phyloP scores from a whole-genome alignment of 2,888 invertebrate genomes.

The Anarsia innoxiella region DNA sequence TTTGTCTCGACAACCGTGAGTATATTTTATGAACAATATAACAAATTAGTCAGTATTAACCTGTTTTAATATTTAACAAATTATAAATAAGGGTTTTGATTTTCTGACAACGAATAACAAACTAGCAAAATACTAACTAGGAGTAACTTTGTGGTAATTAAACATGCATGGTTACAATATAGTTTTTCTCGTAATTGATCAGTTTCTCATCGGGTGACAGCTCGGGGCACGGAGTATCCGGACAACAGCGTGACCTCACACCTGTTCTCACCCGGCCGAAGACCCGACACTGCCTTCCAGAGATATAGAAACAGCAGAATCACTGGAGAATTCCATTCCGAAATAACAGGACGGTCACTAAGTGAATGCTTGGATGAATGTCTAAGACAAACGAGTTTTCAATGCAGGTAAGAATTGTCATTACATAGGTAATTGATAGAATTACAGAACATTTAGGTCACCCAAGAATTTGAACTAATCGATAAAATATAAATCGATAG shows the following conservation, averaged over 20 bases:
- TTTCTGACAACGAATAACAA: constrained; percentile 7
- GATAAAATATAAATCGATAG: no score
- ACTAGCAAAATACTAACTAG: constrained; percentile 14
- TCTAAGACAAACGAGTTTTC: constrained; percentile 90
- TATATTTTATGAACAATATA: constrained; percentile 28
- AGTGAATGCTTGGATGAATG: constrained; percentile 95
- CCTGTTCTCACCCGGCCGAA: constrained; percentile 85
- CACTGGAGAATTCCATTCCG: constrained; percentile 91
- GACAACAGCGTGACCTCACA: constrained; percentile 91
- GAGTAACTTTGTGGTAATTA: constrained; percentile 15
- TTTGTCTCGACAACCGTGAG: constrained; percentile 93
- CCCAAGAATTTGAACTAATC: no score
- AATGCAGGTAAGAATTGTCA: constrained; percentile 87
- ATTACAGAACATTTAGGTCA: no score
- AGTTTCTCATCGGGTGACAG: constrained; percentile 79
- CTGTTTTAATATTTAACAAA: constrained; percentile 7
- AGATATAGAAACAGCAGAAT: constrained; percentile 89
- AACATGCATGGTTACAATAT: constrained; percentile 49
- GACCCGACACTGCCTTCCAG: constrained; percentile 93
- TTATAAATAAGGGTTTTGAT: constrained; percentile 4
- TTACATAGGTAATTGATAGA: no score
- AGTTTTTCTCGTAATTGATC: constrained; percentile 66
- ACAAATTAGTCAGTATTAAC: constrained; percentile 10
- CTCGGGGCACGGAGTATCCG: constrained; percentile 91
- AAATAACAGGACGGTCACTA: constrained; percentile 89